phyloP scores from a whole-genome alignment of 2,797 vertebrate genomes.

The Lophotriccus pileatus region DNA sequence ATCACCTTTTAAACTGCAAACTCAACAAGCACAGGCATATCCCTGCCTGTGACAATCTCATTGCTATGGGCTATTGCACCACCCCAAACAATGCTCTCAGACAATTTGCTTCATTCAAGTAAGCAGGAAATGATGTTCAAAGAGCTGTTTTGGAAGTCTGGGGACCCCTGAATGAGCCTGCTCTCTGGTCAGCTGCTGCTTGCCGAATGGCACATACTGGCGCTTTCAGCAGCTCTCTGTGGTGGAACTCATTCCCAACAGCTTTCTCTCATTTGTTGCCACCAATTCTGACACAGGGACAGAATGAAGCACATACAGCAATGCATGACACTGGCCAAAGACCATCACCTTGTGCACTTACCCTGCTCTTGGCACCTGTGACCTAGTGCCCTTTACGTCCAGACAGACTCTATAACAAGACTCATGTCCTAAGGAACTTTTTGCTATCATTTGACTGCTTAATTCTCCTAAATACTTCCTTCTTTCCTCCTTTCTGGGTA shows the following conservation, averaged over 20 bases:
- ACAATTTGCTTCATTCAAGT: neutral
- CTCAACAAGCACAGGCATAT: too few species aligned
- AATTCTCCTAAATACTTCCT: neutral
- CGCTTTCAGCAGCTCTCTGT: fast-evolving
- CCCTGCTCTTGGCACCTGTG: neutral
- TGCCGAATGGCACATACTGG: fast-evolving
- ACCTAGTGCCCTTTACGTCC: neutral
- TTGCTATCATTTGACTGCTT: neutral
- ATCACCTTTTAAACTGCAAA: neutral
- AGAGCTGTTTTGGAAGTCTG: neutral
- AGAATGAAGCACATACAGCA: fast-evolving
- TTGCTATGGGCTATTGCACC: fast-evolving
- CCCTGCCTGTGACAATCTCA: neutral
- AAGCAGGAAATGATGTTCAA: neutral
- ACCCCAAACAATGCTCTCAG: neutral
- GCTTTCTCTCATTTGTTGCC: neutral
- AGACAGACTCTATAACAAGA: neutral
- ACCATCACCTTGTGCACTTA: too few species aligned
- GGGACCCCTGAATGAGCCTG: neutral
- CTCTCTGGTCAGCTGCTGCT: neutral
- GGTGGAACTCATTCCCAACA: neutral
- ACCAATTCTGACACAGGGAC: neutral
- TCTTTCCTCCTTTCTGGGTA: neutral
- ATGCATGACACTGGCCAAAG: neutral
- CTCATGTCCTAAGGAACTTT: neutral